Base-by-base conservation (phyloP, 2,888 invertebrate genomes). In the Frankliniella fusca region DNA sequence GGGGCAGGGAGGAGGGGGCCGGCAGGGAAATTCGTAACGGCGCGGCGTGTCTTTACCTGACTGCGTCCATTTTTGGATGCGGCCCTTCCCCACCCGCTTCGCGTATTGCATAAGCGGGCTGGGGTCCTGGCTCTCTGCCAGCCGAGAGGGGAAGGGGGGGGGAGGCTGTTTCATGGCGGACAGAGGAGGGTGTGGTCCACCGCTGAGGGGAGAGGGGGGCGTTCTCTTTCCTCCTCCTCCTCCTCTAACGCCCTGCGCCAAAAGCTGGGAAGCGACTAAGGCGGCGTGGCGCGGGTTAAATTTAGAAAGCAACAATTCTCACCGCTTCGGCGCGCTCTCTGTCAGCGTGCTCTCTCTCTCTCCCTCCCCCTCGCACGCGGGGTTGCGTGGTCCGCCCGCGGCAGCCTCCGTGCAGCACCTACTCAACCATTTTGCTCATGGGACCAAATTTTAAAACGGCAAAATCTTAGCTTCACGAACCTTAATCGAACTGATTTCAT, bases 11-110 rank as follows among this genome's bases (percentile, higher is more conserved):
- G 83, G 12, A 82, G 80, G 83, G 83, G 83, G 84, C 83, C 83
- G 82, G 85, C 86, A 84, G 89, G 89, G 86, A 89, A 88, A 89
- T 38, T 89, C 90, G 90, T 89, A 87, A 89, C 84, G 86, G 87
- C 88, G 89, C 84, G 86, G 87, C 88, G 86, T 86, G 90, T 89
- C 90, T 90, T 90, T 90, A 90, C 88, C 84, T 88, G 87, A 89
- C 86, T 88, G 87, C 84, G 87, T 85, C 85, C 88, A 89, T 76
- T 76, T 76, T 76, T 76, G 84, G 86, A 86, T 87, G 87, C 87
- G 87, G 87, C 86, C 85, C 83, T 82, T 81, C 83, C 82, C 48
- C 81, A 54, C 61, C 80, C 76, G 80, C 83, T 65, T 65, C 81
- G 82, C 82, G 82, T 79, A 82, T 82, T 83, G 82, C 83, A 83